These are phyloP conservation scores for Vombatus ursinus DNA, from an alignment of 2,113 vertebrate species.

Conservation along the genomic window DNA sequence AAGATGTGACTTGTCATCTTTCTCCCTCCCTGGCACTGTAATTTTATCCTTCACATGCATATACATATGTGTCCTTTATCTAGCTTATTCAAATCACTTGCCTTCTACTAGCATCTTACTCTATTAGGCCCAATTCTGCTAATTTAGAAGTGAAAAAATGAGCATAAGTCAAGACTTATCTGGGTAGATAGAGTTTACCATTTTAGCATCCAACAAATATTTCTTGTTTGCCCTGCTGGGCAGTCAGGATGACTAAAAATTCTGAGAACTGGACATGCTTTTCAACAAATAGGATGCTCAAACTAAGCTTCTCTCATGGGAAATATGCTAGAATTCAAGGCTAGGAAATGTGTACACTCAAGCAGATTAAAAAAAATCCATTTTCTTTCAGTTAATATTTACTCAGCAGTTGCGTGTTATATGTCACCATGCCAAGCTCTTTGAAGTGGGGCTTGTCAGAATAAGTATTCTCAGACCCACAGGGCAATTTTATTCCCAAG, in stretches of 20 bases:
- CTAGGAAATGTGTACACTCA: not conserved
- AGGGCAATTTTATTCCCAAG: not conserved
- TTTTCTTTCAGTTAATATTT: not conserved
- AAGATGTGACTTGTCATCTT: accelerated
- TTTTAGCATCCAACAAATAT: not conserved
- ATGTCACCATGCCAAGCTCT: accelerated
- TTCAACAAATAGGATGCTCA: not conserved
- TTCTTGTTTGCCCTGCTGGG: not conserved
- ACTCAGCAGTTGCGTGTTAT: accelerated
- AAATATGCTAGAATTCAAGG: not conserved
- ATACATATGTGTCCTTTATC: not conserved
- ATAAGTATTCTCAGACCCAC: not conserved
- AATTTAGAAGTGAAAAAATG: not conserved
- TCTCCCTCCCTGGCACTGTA: not conserved
- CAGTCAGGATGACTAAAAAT: not conserved
- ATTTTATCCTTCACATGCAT: accelerated
- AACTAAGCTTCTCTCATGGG: not conserved
- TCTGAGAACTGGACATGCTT: not conserved
- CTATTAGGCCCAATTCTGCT: not conserved
- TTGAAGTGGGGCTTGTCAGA: not conserved
- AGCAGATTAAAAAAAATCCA: not conserved
- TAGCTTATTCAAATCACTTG: not conserved
- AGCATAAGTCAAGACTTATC: not conserved
- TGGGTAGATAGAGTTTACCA: not conserved
- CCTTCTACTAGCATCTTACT: not conserved